A percentile compares a stretch with the other conserved stretches of the same genome.
Conservation (phyloP, 2,113 vertebrate species). For the Channa maculata region DNA sequence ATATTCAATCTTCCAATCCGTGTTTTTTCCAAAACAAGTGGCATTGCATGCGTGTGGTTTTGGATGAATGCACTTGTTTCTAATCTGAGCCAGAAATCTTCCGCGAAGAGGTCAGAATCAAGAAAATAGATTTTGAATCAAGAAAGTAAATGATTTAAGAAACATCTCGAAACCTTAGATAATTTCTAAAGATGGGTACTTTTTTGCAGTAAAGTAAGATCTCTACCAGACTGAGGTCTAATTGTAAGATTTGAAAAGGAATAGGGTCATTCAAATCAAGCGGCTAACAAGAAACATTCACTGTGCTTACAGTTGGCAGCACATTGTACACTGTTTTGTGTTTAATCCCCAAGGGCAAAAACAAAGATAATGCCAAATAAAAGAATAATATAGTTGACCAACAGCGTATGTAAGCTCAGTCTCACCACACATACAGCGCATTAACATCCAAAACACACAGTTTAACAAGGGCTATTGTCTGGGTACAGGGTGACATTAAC, state of each 20-base stretch:
- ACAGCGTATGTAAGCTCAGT: neutral
- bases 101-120: neutral
- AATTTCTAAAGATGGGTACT: conserved; percentile 6
- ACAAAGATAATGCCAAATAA: too few relatives aligned
- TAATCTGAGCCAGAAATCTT: conserved; percentile 8
- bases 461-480: neutral
- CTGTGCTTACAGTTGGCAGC: too few relatives aligned
- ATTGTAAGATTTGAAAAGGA: conserved; percentile 1
- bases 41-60: neutral
- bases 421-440: neutral
- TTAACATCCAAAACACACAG: neutral
- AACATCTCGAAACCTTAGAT: conserved; percentile 14
- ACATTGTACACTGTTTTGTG: too few relatives aligned
- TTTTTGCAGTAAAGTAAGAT: neutral
- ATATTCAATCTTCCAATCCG: conserved; percentile 29
- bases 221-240: neutral
- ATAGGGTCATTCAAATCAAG: conserved; percentile 12
- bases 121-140: conserved; percentile 10
- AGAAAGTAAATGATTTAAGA: conserved; percentile 27
- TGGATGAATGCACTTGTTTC: conserved; percentile 1
- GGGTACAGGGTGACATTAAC: conserved; percentile 42
- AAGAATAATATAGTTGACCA: too few relatives aligned
- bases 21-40: conserved; percentile 28
- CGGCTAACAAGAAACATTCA: neutral
- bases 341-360: too few relatives aligned